These are phyloP conservation scores for Amitus sp. DNA, from an alignment of 2,888 invertebrate genomes.

Conservation along the genomic window DNA sequence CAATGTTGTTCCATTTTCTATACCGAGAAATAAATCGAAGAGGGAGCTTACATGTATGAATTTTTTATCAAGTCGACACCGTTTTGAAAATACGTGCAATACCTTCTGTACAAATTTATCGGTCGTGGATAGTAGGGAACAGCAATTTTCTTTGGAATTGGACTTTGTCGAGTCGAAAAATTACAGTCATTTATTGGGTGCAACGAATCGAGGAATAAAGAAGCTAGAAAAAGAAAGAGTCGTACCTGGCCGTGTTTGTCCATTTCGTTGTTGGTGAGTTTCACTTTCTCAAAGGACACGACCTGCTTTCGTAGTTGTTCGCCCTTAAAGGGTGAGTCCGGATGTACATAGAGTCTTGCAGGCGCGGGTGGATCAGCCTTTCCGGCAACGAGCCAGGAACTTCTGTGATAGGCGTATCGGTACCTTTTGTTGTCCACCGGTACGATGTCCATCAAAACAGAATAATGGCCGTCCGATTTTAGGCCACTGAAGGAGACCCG, in stretches of 20 bases:
- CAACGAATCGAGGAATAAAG: not conserved
- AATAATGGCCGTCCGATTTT: slow-evolving; percentile 85
- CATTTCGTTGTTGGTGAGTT: slow-evolving; percentile 98
- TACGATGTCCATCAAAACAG: slow-evolving; percentile 94
- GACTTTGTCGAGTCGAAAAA: not conserved
- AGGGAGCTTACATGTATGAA: no score
- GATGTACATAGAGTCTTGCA: slow-evolving; percentile 93
- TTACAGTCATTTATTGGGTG: not conserved
- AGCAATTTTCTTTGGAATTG: not conserved
- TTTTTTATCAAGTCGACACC: no score
- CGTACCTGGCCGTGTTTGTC: slow-evolving; percentile 94
- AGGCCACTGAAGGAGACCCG: slow-evolving; percentile 91
- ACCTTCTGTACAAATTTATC: no score
- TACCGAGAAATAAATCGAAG: no score
- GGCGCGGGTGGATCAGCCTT: slow-evolving; percentile 98
- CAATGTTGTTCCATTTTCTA: no score
- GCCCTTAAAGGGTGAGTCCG: slow-evolving; percentile 95
- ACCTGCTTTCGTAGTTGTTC: slow-evolving; percentile 96
- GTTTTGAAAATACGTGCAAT: no score
- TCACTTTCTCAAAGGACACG: slow-evolving; percentile 98
- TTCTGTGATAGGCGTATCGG: slow-evolving; percentile 98
- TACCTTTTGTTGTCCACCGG: slow-evolving; percentile 97
- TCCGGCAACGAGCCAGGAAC: slow-evolving; percentile 97
- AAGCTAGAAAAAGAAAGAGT: slow-evolving; percentile 40
- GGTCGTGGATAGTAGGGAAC: not conserved